These are phyloP conservation scores for Saguinus imperator DNA, from an alignment of 2,113 vertebrate genomes.

Conservation along the genomic window DNA sequence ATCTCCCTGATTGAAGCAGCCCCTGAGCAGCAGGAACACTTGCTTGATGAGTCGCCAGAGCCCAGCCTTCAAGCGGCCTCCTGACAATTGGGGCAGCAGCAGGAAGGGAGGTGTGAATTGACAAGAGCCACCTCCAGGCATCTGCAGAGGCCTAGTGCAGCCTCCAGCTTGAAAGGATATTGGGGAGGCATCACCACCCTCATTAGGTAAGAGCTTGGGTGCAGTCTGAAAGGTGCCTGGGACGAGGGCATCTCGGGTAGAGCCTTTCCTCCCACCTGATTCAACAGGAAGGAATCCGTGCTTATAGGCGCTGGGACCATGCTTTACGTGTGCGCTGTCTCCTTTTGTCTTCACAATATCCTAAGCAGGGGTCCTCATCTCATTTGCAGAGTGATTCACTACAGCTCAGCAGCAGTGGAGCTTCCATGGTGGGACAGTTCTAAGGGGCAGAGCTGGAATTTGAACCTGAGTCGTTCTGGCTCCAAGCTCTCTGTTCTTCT, in stretches of 20 bases:
- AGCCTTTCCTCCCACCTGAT: not conserved
- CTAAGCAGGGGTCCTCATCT: accelerated
- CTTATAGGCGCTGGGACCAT: accelerated
- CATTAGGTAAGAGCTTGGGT: not conserved
- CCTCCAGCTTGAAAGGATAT: not conserved
- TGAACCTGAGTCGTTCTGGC: not conserved
- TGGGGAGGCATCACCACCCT: not conserved
- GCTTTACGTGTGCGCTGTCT: accelerated
- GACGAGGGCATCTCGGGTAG: accelerated
- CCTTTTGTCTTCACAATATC: not conserved
- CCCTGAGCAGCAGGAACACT: slow-evolving; percentile 22
- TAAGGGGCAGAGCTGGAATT: not conserved
- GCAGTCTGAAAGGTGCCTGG: not conserved
- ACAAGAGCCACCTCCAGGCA: not conserved
- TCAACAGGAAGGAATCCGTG: not conserved
- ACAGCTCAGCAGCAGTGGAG: not conserved
- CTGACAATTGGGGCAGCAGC: not conserved
- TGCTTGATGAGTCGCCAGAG: slow-evolving; percentile 52
- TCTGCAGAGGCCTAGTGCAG: not conserved
- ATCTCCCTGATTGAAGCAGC: slow-evolving; percentile 64
- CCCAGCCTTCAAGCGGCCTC: slow-evolving; percentile 15
- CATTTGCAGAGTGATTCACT: accelerated
- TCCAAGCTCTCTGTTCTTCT: not conserved
- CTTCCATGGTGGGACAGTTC: not conserved
- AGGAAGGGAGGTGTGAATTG: not conserved